Base-by-base conservation (phyloP, 2,888 invertebrate species). In the Drosophila fulvimacula region DNA sequence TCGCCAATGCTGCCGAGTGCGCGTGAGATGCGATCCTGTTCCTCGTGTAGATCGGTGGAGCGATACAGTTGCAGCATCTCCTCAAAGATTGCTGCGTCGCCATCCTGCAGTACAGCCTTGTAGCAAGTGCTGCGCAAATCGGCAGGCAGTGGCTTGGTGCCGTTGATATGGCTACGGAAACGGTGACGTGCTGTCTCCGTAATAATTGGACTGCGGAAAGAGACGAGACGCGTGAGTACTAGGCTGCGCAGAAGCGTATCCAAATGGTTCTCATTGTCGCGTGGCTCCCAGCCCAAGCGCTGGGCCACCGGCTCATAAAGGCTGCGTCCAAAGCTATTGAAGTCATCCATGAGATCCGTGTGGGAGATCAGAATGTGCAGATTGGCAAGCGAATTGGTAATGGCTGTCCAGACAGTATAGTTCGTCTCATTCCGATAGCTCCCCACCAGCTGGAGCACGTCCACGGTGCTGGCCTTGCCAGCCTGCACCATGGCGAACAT, bases 371-470 rank as follows among this genome's bases (percentile, higher is more conserved):
- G 93, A 49, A 95, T 94, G 64, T 95, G 95, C 58, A 98, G 93
- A 90, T 96, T 96, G n/a, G 95, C 94, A 60, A 98, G 93, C 81
- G 96, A 96, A 91, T 95, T 96, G 44, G 95, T 95, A 76, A 98
- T 95, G 1, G 96, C 96, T 9, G 95, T 96, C 98, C 98, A 99
- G 0, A 98, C 98, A 0, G 98, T 98, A 93, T 96, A 99, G 92
- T 98, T 97, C 39, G 95, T 95, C 92, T 99, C 98, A 79, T 96
- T 95, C 73, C 95, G 94, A 91, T 96, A 98, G 0, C 98, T 97
- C 83, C 96, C 95, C 90, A 98, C 95, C n/a, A 98, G 93, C 89
- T 96, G 95, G 58, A 99, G 93, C 1, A 94, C 94, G 9, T 92
- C 96, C 0, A 96, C 95, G 13, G 98, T 97, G 66, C 95, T 95